A percentile compares a stretch with the other conserved stretches of the same genome.
Evolutionary conservation across 2,888 invertebrate species (phyloP).

Genomic region (Agrochola lychnidis): DNA sequence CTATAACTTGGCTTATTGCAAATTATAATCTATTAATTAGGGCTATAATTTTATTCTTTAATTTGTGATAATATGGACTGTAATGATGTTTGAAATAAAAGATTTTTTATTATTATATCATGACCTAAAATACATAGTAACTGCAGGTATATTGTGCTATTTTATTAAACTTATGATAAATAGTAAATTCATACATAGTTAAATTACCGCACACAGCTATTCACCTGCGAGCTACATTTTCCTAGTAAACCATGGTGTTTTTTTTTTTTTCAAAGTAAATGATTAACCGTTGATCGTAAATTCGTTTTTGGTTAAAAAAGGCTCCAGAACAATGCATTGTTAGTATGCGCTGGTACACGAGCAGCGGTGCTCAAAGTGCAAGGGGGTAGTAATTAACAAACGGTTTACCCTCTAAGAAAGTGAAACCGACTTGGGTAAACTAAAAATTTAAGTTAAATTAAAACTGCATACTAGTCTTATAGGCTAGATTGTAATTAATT

Average conservation of each 20-base stretch:
- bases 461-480: no score
- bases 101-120: background rate
- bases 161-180: background rate
- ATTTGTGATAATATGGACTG: background rate
- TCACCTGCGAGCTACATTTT: background rate
- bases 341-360: slow-evolving; percentile 1
- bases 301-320: slow-evolving; percentile 20
- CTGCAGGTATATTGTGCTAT: no score
- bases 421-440: no score
- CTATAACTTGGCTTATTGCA: background rate
- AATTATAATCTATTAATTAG: background rate
- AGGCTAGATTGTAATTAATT: no score
- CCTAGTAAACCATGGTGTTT: slow-evolving; percentile 4
- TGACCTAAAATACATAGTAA: background rate
- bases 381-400: background rate
- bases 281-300: slow-evolving; percentile 35
- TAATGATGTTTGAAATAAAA: background rate
- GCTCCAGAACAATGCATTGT: slow-evolving; percentile 27
- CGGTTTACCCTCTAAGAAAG: no score
- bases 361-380: background rate
- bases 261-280: slow-evolving; percentile 29
- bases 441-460: no score
- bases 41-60: background rate
- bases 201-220: background rate
- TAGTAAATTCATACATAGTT: background rate